These are phyloP conservation scores for Leptobrachium leishanense DNA, from an alignment of 2,113 vertebrate genomes.

Conservation along the genomic window DNA sequence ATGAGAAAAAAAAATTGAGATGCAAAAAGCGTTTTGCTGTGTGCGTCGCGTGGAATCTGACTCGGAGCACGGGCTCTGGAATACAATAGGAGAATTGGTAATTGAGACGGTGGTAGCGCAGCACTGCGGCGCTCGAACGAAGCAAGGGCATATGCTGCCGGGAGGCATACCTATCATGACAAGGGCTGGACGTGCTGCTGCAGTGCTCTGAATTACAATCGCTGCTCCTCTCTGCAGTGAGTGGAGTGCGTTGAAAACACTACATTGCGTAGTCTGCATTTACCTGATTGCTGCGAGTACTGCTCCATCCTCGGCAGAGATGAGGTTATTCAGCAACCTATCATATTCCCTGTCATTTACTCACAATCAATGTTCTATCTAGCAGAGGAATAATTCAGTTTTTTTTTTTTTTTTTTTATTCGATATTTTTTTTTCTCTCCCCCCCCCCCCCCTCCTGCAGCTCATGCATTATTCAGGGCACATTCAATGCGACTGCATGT, in stretches of 20 bases:
- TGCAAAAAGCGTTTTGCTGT: too few relatives aligned
- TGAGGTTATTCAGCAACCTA: background rate
- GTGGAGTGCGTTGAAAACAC: background rate
- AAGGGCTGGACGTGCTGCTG: conserved; percentile 29
- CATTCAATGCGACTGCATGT: conserved; percentile 20
- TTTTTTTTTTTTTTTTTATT: background rate
- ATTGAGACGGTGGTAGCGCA: background rate
- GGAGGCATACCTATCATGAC: conserved; percentile 27
- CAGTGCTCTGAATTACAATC: conserved; percentile 31
- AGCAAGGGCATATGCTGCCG: conserved; percentile 20
- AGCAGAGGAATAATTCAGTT: conserved; percentile 11
- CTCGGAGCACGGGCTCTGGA: background rate
- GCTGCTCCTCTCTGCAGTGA: conserved; percentile 14
- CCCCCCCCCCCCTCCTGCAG: background rate
- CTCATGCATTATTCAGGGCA: conserved; percentile 44
- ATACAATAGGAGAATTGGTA: background rate
- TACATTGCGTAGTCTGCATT: background rate
- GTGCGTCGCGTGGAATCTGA: background rate
- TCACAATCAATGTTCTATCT: conserved; percentile 16
- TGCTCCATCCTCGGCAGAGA: too few relatives aligned
- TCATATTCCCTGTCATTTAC: background rate
- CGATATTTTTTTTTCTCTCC: background rate
- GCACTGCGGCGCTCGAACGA: background rate
- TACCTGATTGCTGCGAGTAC: background rate
- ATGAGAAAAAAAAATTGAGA: too few relatives aligned